phyloP scores from a whole-genome alignment of 2,797 vertebrate species.

The Sitta carolinensis region DNA sequence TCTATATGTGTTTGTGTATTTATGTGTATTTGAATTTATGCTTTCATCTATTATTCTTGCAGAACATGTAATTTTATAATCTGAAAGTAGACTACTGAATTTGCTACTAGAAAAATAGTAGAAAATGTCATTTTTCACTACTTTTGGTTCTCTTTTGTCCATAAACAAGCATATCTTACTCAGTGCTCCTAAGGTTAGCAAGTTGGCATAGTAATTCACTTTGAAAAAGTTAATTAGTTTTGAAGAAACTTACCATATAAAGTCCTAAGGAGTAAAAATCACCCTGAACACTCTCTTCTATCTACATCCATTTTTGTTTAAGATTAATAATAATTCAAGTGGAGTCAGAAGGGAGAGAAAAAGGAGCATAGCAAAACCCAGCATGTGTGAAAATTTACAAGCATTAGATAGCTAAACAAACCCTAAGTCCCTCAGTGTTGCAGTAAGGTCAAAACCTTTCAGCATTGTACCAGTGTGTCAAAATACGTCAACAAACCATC shows the following conservation, averaged over 20 bases:
- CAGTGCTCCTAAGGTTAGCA: not conserved
- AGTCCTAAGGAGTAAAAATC: not conserved
- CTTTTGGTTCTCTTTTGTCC: not conserved
- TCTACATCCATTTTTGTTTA: not conserved
- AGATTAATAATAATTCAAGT: constrained; percentile 16
- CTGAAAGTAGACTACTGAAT: not conserved
- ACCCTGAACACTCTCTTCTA: not conserved
- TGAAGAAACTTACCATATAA: not conserved
- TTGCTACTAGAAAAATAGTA: not conserved
- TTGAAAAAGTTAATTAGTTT: not conserved
- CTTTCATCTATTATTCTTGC: not conserved
- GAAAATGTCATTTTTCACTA: not conserved
- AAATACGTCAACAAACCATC: constrained; percentile 86
- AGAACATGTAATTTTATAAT: not conserved
- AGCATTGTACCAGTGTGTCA: constrained; percentile 80
- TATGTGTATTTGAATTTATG: not conserved
- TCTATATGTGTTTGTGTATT: too few species aligned
- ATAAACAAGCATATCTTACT: not conserved
- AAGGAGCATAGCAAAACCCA: constrained; percentile 4
- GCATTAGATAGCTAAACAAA: constrained; percentile 44
- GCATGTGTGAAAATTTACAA: constrained; percentile 30
- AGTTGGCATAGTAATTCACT: not conserved
- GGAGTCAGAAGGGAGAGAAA: not conserved
- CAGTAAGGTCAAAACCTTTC: constrained; percentile 79
- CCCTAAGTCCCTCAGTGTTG: constrained; percentile 66